These are phyloP conservation scores for Leptinotarsa tumamoca DNA, from an alignment of 2,888 invertebrate genomes.

Conservation along the genomic window DNA sequence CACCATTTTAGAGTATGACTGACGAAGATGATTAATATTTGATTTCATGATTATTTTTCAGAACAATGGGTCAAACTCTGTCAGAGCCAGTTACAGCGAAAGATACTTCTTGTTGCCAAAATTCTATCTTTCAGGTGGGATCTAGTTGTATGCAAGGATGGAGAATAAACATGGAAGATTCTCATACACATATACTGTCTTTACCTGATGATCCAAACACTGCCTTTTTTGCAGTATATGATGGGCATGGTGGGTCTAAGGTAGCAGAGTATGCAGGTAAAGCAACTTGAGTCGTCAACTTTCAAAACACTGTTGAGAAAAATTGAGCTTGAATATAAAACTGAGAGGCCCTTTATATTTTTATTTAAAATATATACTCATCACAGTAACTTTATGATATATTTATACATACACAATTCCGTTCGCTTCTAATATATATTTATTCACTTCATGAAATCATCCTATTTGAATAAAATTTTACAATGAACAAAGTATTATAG, in stretches of 20 bases:
- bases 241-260: slow-evolving; percentile 87
- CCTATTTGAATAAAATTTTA: no score
- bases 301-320: no score
- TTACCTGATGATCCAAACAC: slow-evolving; percentile 93
- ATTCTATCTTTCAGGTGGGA: slow-evolving; percentile 82
- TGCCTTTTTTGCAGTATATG: slow-evolving; percentile 96
- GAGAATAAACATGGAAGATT: slow-evolving; percentile 99
- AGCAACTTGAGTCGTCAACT: slow-evolving; percentile 31
- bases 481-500: no score
- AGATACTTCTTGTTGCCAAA: slow-evolving; percentile 85
- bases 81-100: slow-evolving; percentile 96
- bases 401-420: no score
- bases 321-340: no score
- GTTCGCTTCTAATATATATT: no score
- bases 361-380: no score
- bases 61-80: slow-evolving; percentile 93
- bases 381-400: no score
- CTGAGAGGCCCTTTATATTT: no score
- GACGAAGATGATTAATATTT: background rate
- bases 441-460: no score
- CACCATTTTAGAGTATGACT: background rate
- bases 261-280: slow-evolving; percentile 92
- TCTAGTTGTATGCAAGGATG: slow-evolving; percentile 99
- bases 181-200: slow-evolving; percentile 95
- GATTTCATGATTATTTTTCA: slow-evolving; percentile 36